A percentile compares a stretch with the other conserved stretches of the same genome.
phyloP scores from a whole-genome alignment of 2,113 vertebrate species.

The Corvus moneduloides region DNA sequence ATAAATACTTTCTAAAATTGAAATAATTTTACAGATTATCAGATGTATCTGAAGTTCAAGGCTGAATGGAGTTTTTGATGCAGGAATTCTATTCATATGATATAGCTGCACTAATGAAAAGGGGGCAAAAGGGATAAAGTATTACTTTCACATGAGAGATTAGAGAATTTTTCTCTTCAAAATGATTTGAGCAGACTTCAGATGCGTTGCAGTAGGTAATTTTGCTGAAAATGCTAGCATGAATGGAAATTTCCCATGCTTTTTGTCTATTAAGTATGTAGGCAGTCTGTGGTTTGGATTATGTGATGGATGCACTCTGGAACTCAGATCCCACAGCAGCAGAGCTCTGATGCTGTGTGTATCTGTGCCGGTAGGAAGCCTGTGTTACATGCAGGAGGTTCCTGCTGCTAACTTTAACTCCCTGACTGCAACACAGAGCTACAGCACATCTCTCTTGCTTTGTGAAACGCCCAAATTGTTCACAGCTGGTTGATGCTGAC shows the following conservation, averaged over 20 bases:
- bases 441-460: not conserved
- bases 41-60: not conserved
- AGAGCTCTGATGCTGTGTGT: not conserved
- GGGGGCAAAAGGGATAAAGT: not conserved
- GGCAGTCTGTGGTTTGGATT: not conserved
- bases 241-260: not conserved
- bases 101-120: not conserved
- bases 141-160: not conserved
- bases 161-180: not conserved
- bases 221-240: not conserved
- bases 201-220: not conserved
- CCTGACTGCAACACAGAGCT: not conserved
- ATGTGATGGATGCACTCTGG: not conserved
- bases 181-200: not conserved
- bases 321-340: not conserved
- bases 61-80: not conserved
- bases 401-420: not conserved
- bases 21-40: not conserved
- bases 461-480: not conserved
- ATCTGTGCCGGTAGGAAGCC: not conserved
- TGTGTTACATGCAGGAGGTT: not conserved
- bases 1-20: not conserved
- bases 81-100: not conserved
- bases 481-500: not conserved
- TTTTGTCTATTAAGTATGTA: not conserved